Base-by-base conservation (phyloP, 2,888 invertebrate species). In the Euphydryas editha region DNA sequence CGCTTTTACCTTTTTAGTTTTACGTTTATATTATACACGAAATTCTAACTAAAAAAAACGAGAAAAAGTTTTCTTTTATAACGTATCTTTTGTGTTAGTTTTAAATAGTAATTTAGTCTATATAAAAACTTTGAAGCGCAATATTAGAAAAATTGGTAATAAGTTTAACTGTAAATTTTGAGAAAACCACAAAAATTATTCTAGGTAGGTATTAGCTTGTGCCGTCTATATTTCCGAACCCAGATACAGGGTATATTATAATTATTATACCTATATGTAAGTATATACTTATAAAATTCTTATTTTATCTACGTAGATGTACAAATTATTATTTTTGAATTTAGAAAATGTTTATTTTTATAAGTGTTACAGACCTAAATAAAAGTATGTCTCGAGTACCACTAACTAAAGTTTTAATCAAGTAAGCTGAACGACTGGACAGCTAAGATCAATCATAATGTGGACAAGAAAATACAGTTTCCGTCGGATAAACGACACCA, bases 401-500 rank as follows among this genome's bases (percentile, higher is more conserved):
- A 63, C 30, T 55, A 42, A 39, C 56, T 36, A 11, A 18, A 64
- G 49, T 63, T 64, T 44, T 60, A 67, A 67, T 67, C 59, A 49
- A 24, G 30, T 51, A 51, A 64, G 24, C 57, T 51, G 13, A 21
- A 24, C 57, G 39, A 24, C 59, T 49, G 46, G 57, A 36, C 37
- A 36, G 37, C 20, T 39, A 20, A 56, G 62, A 63, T 67, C 67
- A 59, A 63, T 67, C 67, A 63, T 67, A 56, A 17, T 36, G 59
- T 30, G 51, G 49, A 36, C 36, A 59, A 67, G 55, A 46, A 46
- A 55, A n/a, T 24, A 24, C n/a, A 24, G 51, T 51, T 13, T n/a
- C 49, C 46, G 18, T 47, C 20, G 56, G 56, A 37, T 56, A 56
- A 37, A 56, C 39, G 58, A 49, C 42, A 44, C 44, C 58, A 58